A percentile compares a stretch with the other conserved stretches of the same genome.
Conservation (phyloP, 2,888 invertebrate species). For the Drosophila bunnanda region DNA sequence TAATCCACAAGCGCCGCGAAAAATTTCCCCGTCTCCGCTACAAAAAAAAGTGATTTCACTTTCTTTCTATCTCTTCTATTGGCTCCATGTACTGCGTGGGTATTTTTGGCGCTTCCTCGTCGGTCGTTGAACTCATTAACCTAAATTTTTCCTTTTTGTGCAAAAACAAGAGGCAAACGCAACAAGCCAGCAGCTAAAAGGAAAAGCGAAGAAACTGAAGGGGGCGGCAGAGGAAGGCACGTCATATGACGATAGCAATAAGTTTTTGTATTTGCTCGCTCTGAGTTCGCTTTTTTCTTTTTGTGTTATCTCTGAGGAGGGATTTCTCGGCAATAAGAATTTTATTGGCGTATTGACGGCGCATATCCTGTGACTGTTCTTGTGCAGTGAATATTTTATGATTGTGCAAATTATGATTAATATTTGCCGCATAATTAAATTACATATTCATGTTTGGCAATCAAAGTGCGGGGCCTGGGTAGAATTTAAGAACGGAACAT, state of each 20-base stretch:
- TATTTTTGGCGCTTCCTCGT: slow-evolving; percentile 56
- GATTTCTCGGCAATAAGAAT: slow-evolving; percentile 16
- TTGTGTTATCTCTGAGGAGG: slow-evolving; percentile 28
- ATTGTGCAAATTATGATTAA: slow-evolving; percentile 43
- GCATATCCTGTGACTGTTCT: neutral
- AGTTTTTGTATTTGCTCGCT: slow-evolving; percentile 15
- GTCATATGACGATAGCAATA: slow-evolving; percentile 15
- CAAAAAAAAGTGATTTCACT: slow-evolving; percentile 49
- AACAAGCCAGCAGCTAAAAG: slow-evolving; percentile 13
- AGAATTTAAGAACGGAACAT: neutral
- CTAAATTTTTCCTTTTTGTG: slow-evolving; percentile 65
- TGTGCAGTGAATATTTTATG: slow-evolving; percentile 13
- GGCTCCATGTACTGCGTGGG: slow-evolving; percentile 38
- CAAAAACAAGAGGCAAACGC: slow-evolving; percentile 49
- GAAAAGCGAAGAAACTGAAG: neutral
- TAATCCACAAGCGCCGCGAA: neutral
- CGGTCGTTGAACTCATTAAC: slow-evolving; percentile 83
- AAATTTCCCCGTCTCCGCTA: slow-evolving; percentile 12
- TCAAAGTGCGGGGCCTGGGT: neutral
- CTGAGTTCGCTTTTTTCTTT: neutral
- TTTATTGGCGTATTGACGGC: slow-evolving; percentile 15
- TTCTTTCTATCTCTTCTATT: slow-evolving; percentile 59
- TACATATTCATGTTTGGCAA: slow-evolving; percentile 23
- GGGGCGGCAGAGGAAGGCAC: neutral
- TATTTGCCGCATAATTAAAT: slow-evolving; percentile 55